Percentiles rank a stretch among this genome's conserved stretches.
Evolutionary conservation across 2,113 vertebrate species (phyloP).

Genomic region (Chionomys nivalis): DNA sequence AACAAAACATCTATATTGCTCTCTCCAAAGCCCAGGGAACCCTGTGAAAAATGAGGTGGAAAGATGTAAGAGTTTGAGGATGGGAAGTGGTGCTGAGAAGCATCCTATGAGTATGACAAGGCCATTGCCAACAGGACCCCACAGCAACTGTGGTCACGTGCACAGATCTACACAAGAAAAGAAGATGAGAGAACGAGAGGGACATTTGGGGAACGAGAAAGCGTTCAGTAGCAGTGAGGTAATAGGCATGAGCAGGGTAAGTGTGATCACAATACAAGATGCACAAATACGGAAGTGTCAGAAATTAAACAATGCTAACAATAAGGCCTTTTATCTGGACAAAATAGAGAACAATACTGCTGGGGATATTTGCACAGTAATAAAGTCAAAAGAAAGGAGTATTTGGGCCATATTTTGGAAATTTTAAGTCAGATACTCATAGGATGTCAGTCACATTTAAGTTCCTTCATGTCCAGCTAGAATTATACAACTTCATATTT

Average conservation of each 20-base stretch:
- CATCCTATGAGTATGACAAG: too few relatives aligned
- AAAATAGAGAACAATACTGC: neutral
- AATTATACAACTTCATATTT: neutral
- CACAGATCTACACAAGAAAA: neutral
- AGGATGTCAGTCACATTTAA: neutral
- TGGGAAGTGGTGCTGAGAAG: neutral
- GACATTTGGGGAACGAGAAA: neutral
- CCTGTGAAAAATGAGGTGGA: neutral
- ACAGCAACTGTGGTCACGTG: too few relatives aligned
- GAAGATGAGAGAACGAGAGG: neutral
- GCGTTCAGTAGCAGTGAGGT: neutral
- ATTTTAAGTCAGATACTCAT: neutral
- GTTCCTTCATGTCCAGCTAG: neutral
- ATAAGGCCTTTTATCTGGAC: neutral
- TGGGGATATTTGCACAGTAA: neutral
- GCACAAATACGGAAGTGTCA: neutral
- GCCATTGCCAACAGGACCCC: too few relatives aligned
- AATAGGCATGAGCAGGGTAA: neutral
- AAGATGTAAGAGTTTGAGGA: neutral
- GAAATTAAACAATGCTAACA: neutral
- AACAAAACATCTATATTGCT: neutral
- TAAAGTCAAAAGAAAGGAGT: neutral
- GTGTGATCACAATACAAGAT: neutral
- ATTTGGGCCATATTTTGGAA: neutral
- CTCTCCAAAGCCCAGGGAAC: neutral